Evolutionary conservation across 2,888 invertebrate genomes (phyloP).

Genomic region (Ceraclea dissimilis): DNA sequence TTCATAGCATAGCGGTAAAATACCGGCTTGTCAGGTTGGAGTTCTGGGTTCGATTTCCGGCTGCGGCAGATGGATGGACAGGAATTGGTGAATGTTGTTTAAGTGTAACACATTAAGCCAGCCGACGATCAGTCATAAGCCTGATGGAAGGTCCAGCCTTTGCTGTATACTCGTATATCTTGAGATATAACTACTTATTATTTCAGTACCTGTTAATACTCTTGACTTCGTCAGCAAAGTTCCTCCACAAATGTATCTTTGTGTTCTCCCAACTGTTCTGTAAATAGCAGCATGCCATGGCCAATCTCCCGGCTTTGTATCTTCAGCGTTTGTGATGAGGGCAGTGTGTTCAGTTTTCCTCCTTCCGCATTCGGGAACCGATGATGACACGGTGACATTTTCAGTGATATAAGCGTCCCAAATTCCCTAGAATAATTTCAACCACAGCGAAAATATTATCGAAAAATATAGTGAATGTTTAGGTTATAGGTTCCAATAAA

Average conservation of each 20-base stretch:
- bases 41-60: too few relatives aligned
- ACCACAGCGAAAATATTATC: neutral
- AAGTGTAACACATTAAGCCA: too few relatives aligned
- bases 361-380: slow-evolving; percentile 30
- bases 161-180: neutral
- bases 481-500: too few relatives aligned
- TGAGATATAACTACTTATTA: neutral
- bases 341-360: slow-evolving; percentile 32
- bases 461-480: too few relatives aligned
- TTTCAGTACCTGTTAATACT: slow-evolving; percentile 34
- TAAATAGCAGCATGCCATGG: slow-evolving; percentile 40
- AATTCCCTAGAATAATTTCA: neutral
- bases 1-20: too few relatives aligned
- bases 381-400: neutral
- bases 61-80: too few relatives aligned
- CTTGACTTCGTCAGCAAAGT: slow-evolving; percentile 32
- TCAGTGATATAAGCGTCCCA: neutral
- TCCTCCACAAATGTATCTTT: slow-evolving; percentile 37
- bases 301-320: slow-evolving; percentile 37
- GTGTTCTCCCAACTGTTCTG: slow-evolving; percentile 23
- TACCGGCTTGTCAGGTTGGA: too few relatives aligned
- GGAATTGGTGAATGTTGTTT: too few relatives aligned
- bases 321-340: slow-evolving; percentile 33
- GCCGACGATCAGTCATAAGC: too few relatives aligned
- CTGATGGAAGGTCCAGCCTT: too few relatives aligned